Conservation (phyloP, 2,797 vertebrate genomes). For the Karalla daura region DNA sequence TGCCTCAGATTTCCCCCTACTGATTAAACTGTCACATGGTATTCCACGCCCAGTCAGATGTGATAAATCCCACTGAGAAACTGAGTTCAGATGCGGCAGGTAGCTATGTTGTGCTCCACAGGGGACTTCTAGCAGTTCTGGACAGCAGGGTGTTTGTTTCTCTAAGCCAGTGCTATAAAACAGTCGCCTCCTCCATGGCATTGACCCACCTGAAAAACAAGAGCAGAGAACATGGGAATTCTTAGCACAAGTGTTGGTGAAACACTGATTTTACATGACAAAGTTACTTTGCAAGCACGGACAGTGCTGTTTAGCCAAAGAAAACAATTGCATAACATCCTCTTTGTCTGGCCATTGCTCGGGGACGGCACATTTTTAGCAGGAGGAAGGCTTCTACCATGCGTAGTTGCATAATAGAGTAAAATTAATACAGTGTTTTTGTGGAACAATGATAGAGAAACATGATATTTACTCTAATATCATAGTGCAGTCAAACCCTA, state of each 20-base stretch:
- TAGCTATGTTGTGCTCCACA: slow-evolving; percentile 64
- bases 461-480: background rate
- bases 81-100: slow-evolving; percentile 56
- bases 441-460: background rate
- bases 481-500: too few relatives aligned
- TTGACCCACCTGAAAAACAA: slow-evolving; percentile 92
- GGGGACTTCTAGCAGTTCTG: slow-evolving; percentile 40
- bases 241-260: background rate
- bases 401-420: background rate
- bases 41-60: slow-evolving; percentile 19
- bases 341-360: background rate
- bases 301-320: background rate
- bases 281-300: background rate
- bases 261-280: background rate
- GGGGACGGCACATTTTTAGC: background rate
- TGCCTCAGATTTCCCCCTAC: background rate
- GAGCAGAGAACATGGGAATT: background rate
- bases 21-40: slow-evolving; percentile 1
- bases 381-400: background rate
- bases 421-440: slow-evolving; percentile 1
- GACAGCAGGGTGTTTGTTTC: slow-evolving; percentile 20
- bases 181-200: slow-evolving; percentile 94
- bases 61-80: slow-evolving; percentile 22
- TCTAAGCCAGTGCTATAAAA: slow-evolving; percentile 90
- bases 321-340: background rate